Percentiles rank a stretch among this genome's conserved stretches.
These are phyloP conservation scores for Eospalax fontanierii DNA, from an alignment of 2,797 vertebrate genomes.

Conservation along the genomic window DNA sequence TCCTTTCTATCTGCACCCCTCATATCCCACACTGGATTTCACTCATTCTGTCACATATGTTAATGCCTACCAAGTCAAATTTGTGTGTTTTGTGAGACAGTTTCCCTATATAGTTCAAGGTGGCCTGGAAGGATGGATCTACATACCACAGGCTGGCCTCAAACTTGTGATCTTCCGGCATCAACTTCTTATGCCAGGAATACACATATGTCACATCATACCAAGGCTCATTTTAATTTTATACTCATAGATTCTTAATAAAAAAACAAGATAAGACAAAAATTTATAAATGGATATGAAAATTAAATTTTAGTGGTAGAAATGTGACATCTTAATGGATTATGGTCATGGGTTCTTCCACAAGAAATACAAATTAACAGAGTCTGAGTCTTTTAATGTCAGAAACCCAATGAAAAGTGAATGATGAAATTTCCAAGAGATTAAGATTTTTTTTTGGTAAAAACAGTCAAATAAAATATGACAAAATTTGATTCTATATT, in stretches of 20 bases:
- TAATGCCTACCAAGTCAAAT: no score
- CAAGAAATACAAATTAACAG: slow-evolving; percentile 53
- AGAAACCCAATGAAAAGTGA: slow-evolving; percentile 34
- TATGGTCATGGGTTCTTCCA: neutral
- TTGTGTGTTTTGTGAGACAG: neutral
- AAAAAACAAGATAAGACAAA: slow-evolving; percentile 26
- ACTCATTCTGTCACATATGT: no score
- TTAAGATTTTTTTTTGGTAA: neutral
- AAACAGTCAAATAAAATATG: slow-evolving; percentile 50
- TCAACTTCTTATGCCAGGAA: neutral
- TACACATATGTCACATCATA: neutral
- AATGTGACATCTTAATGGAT: slow-evolving; percentile 32
- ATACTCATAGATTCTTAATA: neutral
- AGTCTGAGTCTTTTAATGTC: slow-evolving; percentile 9
- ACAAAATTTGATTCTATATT: neutral
- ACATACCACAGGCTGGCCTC: neutral
- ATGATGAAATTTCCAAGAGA: slow-evolving; percentile 25
- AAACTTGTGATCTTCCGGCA: neutral
- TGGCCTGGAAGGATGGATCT: neutral
- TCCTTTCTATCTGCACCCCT: no score
- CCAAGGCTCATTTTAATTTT: neutral
- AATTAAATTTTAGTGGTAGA: slow-evolving; percentile 32
- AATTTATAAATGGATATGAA: slow-evolving; percentile 4
- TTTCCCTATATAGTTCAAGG: neutral
- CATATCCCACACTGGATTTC: no score